These are phyloP conservation scores for Epizoanthus rinbou DNA, from an alignment of 92 coral and sea anemone species.

Conservation along the genomic window DNA sequence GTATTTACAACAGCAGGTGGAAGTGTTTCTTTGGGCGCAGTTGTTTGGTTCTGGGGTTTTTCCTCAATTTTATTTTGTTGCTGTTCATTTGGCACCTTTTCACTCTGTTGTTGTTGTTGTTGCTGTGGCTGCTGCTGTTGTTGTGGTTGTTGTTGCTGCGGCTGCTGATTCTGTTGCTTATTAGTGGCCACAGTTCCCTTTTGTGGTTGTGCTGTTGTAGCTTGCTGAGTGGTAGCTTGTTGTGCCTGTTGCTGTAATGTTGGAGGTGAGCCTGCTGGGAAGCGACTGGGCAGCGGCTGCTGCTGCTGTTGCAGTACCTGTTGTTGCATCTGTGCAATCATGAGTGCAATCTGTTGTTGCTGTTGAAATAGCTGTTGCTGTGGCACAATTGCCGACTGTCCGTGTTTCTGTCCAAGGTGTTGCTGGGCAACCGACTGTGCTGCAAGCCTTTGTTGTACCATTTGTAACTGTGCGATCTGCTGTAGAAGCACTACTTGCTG, in stretches of 20 bases:
- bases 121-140: conserved; percentile 59
- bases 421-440: conserved; percentile 88
- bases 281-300: conserved; percentile 48
- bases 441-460: conserved; percentile 92
- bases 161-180: conserved; percentile 58
- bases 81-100: conserved; percentile 55
- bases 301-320: conserved; percentile 87
- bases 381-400: conserved; percentile 52
- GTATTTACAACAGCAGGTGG: conserved; percentile 45
- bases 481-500: conserved; percentile 87
- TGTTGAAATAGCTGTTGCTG: conserved; percentile 91
- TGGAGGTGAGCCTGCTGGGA: conserved; percentile 68
- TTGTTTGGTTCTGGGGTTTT: conserved; percentile 50
- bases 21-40: conserved; percentile 34
- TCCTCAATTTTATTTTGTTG: conserved; percentile 52
- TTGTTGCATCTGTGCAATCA: conserved; percentile 95
- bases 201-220: conserved; percentile 57
- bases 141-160: conserved; percentile 14
- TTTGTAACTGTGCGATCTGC: conserved; percentile 88
- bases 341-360: conserved; percentile 91
- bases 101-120: conserved; percentile 57
- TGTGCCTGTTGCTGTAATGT: conserved; percentile 61
- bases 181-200: conserved; percentile 42
- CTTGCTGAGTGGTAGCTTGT: conserved; percentile 47
- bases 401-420: conserved; percentile 77